phyloP scores from a whole-genome alignment of 2,888 invertebrate species.

The Clivina fossor region DNA sequence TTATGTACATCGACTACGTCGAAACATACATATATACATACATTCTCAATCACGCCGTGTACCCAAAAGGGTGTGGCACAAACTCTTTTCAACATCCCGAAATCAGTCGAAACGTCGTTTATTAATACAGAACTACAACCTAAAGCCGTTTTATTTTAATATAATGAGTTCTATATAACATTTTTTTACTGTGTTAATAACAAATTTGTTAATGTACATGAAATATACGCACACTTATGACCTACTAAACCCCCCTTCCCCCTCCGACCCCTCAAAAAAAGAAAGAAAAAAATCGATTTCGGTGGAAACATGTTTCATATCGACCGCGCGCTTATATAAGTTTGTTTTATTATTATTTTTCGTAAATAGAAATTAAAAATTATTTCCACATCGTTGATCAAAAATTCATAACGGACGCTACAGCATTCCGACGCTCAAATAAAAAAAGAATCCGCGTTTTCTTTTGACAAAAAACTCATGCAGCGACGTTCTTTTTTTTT shows the following conservation, averaged over 20 bases:
- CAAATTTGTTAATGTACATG: too few species aligned
- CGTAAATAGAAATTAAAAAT: slow-evolving; percentile 53
- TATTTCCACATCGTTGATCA: slow-evolving; percentile 48
- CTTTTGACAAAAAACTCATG: slow-evolving; percentile 27
- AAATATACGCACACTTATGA: slow-evolving; percentile 3
- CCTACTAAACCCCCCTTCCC: too few species aligned
- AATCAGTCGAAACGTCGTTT: too few species aligned
- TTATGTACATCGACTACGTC: too few species aligned
- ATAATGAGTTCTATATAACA: too few species aligned
- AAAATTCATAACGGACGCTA: slow-evolving; percentile 36
- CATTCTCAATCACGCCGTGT: too few species aligned
- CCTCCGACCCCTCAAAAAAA: not conserved
- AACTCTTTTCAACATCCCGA: too few species aligned
- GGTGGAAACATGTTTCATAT: slow-evolving; percentile 4
- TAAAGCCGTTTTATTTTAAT: too few species aligned
- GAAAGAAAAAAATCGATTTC: not conserved
- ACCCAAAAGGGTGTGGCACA: too few species aligned
- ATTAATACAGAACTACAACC: too few species aligned
- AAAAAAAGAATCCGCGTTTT: slow-evolving; percentile 9
- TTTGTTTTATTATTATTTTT: slow-evolving; percentile 49
- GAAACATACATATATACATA: too few species aligned
- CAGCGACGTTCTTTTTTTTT: not conserved
- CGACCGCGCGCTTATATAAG: slow-evolving; percentile 24
- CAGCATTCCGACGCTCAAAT: slow-evolving; percentile 18
- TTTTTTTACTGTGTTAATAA: too few species aligned